Base-by-base conservation (phyloP, 2,888 invertebrate species). In the Leistus spinibarbis region DNA sequence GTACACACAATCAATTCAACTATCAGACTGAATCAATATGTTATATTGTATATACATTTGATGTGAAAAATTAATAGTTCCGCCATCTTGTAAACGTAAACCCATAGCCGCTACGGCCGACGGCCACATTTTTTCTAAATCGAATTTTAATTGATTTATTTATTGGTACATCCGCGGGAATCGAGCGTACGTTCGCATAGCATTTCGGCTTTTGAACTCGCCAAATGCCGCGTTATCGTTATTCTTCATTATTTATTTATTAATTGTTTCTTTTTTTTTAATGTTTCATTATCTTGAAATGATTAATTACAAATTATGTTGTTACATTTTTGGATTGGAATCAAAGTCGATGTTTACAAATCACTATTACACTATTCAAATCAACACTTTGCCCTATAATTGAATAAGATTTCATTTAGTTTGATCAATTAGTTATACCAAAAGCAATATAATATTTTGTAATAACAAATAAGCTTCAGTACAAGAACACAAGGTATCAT, bases 1-100 rank as follows among this genome's bases (percentile, higher is more conserved):
- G 68, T 74, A 74, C 63, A 72, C 72, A 74, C 74, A 74, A 74
- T 74, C 74, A 67, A 74, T 74, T 68, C 54, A 19, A 74, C 68
- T 74, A 74, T 68, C 74, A 68, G 60, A 54, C 67, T 63, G 68
- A 74, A 74, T 74, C 74, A 68, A 74, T 74, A 74, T 63, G 67
- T 67, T 74, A 60, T n/a, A n/a, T 68, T 19, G 19, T 74, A 68
- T 20, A 54, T n/a, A 20, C 17, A 54, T n/a, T 27, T 63, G n/a
- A 57, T 23, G 74, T 74, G 74, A 74, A 74, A 74, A 74, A 74
- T 74, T 68, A 56, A 56, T 74, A 74, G 53, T 53, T 16, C 64
- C 27, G 24, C 40, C 23, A 64, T 23, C 16, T 20, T 24, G 64
- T 23, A 13, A 16, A 20, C 16, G 20, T 16, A 16, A 23, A 64